Base-by-base conservation (phyloP, 2,113 vertebrate species). In the Elephantulus edwardii region DNA sequence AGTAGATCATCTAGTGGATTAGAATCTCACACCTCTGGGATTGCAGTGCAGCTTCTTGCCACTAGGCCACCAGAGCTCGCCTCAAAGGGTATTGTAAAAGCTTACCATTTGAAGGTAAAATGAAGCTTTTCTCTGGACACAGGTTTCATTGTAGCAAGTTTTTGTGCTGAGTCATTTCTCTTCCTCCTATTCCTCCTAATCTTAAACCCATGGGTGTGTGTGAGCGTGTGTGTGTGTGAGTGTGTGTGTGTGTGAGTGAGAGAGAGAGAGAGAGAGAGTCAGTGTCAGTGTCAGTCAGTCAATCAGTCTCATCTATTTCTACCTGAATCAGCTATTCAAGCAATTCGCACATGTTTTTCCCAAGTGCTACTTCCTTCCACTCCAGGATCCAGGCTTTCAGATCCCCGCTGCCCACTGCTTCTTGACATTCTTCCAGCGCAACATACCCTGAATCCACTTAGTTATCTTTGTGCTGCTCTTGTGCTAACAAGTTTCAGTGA, bases 31-130 rank as follows among this genome's bases (percentile, higher is more conserved):
- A n/a, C n/a, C n/a, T n/a, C n/a, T n/a, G n/a, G n/a, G n/a, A n/a
- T n/a, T n/a, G n/a, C n/a, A n/a, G n/a, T n/a, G n/a, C n/a, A n/a
- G n/a, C n/a, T n/a, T n/a, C n/a, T n/a, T n/a, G n/a, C n/a, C n/a
- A n/a, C n/a, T n/a, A n/a, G n/a, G n/a, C n/a, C n/a, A n/a, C n/a
- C n/a, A n/a, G n/a, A n/a, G n/a, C n/a, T n/a, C n/a, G n/a, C n/a
- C n/a, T n/a, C 2, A 54, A 38, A 64, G 52, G 62, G 2, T 24
- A 46, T 72, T 77, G 48, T 28, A 8, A 86, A 88, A 80, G 10
- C 35, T 75, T 70, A 70, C 54, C n/a, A 85, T 54, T 78, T 85
- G 64, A 58, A 89, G 68, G 82, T 71, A 13, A 76, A 54, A 64
- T 84, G 9, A 81, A 58, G 78, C 35, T 60, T 30, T 28, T 79